These are phyloP conservation scores for Leptoclinus maculatus DNA, from an alignment of 2,797 vertebrate genomes.

Conservation along the genomic window DNA sequence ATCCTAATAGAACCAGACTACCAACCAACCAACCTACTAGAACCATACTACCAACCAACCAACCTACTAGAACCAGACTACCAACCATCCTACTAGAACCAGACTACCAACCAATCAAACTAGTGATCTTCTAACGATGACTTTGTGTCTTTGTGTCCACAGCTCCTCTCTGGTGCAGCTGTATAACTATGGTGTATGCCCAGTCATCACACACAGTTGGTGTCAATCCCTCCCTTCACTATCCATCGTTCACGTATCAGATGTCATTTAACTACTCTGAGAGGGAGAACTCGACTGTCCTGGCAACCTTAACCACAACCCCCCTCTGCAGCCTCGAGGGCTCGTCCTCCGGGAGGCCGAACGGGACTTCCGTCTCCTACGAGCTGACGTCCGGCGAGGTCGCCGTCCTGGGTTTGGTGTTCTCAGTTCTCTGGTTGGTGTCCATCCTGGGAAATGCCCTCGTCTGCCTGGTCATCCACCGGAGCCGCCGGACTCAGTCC, in stretches of 20 bases:
- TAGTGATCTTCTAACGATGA: background rate
- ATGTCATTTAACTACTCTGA: constrained; percentile 84
- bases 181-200: constrained; percentile 80
- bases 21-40: no score
- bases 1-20: no score
- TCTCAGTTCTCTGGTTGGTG: constrained; percentile 88
- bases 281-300: constrained; percentile 61
- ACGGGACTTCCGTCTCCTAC: constrained; percentile 70
- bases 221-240: constrained; percentile 70
- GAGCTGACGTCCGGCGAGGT: constrained; percentile 83
- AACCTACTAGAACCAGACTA: no score
- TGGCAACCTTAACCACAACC: constrained; percentile 56
- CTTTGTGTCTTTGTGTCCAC: constrained; percentile 55
- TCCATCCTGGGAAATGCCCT: constrained; percentile 92
- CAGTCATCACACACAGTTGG: constrained; percentile 71
- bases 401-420: constrained; percentile 83
- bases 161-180: constrained; percentile 61
- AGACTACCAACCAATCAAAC: background rate
- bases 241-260: constrained; percentile 69
- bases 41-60: no score
- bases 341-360: constrained; percentile 57
- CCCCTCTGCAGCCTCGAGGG: constrained; percentile 52
- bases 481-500: constrained; percentile 95
- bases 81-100: background rate
- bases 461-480: constrained; percentile 93